Conservation (phyloP, 2,888 invertebrate species). For the Villa cingulata region DNA sequence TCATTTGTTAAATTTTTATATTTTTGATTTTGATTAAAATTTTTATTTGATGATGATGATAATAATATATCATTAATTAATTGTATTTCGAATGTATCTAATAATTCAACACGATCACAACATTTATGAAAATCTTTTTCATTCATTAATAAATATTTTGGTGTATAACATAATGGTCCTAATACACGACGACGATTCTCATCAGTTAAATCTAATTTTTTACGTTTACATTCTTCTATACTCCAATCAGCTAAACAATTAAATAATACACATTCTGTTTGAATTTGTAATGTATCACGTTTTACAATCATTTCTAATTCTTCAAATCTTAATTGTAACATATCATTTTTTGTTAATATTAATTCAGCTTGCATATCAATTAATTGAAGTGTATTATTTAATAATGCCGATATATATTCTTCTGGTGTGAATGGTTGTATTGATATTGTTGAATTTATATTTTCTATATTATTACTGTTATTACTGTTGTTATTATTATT, state of each 20-base stretch:
- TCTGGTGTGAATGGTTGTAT: slow-evolving; percentile 34
- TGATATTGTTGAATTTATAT: too few relatives aligned
- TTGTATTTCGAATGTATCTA: slow-evolving; percentile 29
- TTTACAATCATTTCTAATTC: slow-evolving; percentile 35
- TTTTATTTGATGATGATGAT: slow-evolving; percentile 28
- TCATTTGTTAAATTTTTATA: slow-evolving; percentile 30
- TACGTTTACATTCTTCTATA: slow-evolving; percentile 31
- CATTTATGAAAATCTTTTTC: slow-evolving; percentile 28
- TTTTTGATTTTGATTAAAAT: too few relatives aligned
- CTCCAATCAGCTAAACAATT: slow-evolving; percentile 35
- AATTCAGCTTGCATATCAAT: slow-evolving; percentile 36
- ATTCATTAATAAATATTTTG: slow-evolving; percentile 30
- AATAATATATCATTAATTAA: slow-evolving; percentile 31
- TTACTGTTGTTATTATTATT: not conserved
- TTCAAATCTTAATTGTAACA: slow-evolving; percentile 31
- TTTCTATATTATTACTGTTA: slow-evolving; percentile 1
- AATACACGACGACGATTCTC: slow-evolving; percentile 34
- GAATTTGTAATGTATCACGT: slow-evolving; percentile 31
- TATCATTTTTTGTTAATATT: slow-evolving; percentile 27
- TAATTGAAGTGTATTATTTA: slow-evolving; percentile 33
- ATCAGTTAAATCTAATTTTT: slow-evolving; percentile 27
- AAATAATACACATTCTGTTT: slow-evolving; percentile 31
- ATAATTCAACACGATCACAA: slow-evolving; percentile 31
- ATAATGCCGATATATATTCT: slow-evolving; percentile 31
- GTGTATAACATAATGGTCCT: slow-evolving; percentile 32